phyloP scores from a whole-genome alignment of 2,797 vertebrate genomes.

The Lagorchestes hirsutus region DNA sequence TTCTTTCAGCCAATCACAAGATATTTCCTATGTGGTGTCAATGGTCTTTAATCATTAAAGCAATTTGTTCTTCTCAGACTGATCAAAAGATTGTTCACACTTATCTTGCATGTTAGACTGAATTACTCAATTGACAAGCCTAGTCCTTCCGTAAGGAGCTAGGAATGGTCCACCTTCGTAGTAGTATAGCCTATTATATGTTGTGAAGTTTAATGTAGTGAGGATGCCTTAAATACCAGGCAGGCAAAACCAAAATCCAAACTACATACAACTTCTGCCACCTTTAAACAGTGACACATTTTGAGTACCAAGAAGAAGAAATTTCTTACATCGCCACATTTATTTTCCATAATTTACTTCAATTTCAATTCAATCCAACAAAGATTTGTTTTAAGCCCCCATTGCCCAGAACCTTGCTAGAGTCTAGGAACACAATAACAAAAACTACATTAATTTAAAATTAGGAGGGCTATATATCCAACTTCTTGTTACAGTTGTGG shows the following conservation, averaged over 20 bases:
- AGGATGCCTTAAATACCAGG: conserved; percentile 30
- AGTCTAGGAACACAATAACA: neutral
- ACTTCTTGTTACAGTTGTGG: neutral
- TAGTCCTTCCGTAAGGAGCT: neutral
- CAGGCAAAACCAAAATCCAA: conserved; percentile 23
- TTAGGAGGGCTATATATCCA: neutral
- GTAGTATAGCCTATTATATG: neutral
- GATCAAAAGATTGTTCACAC: neutral
- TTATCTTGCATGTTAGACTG: neutral
- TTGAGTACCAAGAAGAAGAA: conserved; percentile 19
- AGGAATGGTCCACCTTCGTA: neutral
- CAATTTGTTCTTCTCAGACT: neutral
- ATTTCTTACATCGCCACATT: neutral
- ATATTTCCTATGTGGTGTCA: neutral
- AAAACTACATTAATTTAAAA: neutral
- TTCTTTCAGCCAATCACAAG: neutral
- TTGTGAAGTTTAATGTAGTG: neutral
- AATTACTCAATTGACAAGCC: neutral
- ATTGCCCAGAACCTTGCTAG: neutral
- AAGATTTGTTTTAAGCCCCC: neutral
- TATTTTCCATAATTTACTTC: conserved; percentile 16
- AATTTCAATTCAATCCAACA: conserved; percentile 30
- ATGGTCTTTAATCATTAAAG: neutral
- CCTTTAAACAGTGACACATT: conserved; percentile 3
- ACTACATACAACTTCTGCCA: neutral